Percentiles rank a stretch among this genome's conserved stretches.
phyloP scores from a whole-genome alignment of 2,888 invertebrate species.

The Muschampia plurimacula region DNA sequence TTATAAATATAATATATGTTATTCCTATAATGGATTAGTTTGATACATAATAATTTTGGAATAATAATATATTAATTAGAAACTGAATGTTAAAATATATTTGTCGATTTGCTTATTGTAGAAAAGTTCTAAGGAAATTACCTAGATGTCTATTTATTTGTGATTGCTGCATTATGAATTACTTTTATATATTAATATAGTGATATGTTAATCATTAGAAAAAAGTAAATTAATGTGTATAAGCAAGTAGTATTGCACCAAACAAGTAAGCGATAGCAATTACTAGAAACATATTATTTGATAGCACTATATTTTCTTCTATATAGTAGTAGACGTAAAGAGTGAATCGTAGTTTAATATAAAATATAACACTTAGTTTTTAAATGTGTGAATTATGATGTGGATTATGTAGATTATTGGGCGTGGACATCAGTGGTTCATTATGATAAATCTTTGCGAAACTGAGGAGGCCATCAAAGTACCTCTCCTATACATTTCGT shows the following conservation, averaged over 20 bases:
- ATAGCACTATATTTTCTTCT: slow-evolving; percentile 25
- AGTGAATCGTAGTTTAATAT: slow-evolving; percentile 2
- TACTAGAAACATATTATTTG: slow-evolving; percentile 13
- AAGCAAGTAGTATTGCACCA: slow-evolving; percentile 24
- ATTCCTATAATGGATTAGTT: slow-evolving; percentile 7
- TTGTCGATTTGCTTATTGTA: slow-evolving; percentile 14
- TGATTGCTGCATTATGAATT: slow-evolving; percentile 17
- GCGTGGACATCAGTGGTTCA: slow-evolving; percentile 63
- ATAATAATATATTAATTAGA: neutral
- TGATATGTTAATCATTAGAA: neutral
- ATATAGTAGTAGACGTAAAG: slow-evolving; percentile 30
- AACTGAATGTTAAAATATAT: slow-evolving; percentile 8
- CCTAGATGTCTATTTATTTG: slow-evolving; percentile 11
- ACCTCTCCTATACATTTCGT: slow-evolving; percentile 36
- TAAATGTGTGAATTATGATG: slow-evolving; percentile 16
- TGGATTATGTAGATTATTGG: slow-evolving; percentile 48
- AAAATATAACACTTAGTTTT: slow-evolving; percentile 10
- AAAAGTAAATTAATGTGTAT: slow-evolving; percentile 21
- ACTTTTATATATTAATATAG: slow-evolving; percentile 12
- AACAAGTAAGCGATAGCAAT: neutral
- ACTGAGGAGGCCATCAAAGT: slow-evolving; percentile 75
- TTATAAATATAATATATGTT: neutral
- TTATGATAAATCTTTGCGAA: slow-evolving; percentile 62
- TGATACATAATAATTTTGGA: neutral
- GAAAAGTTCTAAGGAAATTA: neutral